Percentiles rank a stretch among this genome's conserved stretches.
Evolutionary conservation across 2,888 invertebrate species (phyloP).

Genomic region (Spialia ferax): DNA sequence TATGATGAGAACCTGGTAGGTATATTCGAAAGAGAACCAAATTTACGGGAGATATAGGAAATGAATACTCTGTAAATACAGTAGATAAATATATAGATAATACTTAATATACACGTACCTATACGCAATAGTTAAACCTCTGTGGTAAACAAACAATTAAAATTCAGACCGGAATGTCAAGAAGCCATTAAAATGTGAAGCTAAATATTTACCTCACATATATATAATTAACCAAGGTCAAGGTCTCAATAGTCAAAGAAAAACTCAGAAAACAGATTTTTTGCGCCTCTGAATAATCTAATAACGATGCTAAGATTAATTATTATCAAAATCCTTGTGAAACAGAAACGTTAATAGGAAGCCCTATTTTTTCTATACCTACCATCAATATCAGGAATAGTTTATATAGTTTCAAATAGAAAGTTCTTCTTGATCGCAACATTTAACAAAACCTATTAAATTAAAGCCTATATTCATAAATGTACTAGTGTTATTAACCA

Average conservation of each 20-base stretch:
- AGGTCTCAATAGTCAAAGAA: slow-evolving; percentile 21
- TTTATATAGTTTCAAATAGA: too few relatives aligned
- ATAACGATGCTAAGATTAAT: slow-evolving; percentile 31
- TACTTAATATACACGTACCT: neutral
- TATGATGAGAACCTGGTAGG: neutral
- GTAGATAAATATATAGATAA: neutral
- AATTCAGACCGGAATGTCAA: slow-evolving; percentile 1
- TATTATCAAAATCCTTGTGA: slow-evolving; percentile 4
- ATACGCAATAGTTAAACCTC: neutral
- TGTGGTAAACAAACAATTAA: slow-evolving; percentile 9
- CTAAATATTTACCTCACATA: slow-evolving; percentile 27
- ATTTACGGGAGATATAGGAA: neutral
- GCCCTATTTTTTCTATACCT: neutral
- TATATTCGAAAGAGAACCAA: neutral
- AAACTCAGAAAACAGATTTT: slow-evolving; percentile 17
- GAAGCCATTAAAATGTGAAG: neutral
- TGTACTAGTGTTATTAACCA: too few relatives aligned
- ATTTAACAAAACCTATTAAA: too few relatives aligned
- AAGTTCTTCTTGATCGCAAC: too few relatives aligned
- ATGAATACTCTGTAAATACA: neutral
- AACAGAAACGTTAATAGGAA: neutral
- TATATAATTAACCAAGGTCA: slow-evolving; percentile 30
- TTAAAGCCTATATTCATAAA: too few relatives aligned
- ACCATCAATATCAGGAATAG: neutral
- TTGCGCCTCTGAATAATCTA: slow-evolving; percentile 23